Percentiles rank a stretch among this genome's conserved stretches.
phyloP scores from a whole-genome alignment of 2,113 vertebrate genomes.

The Apeltes quadracus region DNA sequence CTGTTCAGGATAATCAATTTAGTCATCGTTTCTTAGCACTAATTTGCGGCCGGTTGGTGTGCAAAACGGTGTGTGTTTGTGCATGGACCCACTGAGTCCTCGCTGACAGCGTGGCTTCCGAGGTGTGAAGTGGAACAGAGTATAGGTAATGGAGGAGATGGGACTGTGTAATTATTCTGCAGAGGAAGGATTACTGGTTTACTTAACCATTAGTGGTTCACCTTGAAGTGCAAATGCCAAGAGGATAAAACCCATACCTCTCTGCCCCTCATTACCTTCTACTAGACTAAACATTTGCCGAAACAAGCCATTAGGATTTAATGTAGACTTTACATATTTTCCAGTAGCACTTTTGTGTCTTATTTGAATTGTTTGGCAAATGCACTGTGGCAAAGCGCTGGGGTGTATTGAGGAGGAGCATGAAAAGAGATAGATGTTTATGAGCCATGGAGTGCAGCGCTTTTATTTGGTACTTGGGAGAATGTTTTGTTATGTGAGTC shows the following conservation, averaged over 20 bases:
- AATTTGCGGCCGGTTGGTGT: constrained; percentile 32
- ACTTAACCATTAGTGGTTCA: constrained; percentile 71
- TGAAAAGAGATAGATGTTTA: constrained; percentile 45
- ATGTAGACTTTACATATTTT: constrained; percentile 57
- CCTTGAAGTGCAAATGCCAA: constrained; percentile 74
- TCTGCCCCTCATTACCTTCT: constrained; percentile 62
- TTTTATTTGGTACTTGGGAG: constrained; percentile 1
- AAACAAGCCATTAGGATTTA: constrained; percentile 38
- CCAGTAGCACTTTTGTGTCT: constrained; percentile 44
- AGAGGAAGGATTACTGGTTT: constrained; percentile 69
- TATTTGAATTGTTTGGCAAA: constrained; percentile 56
- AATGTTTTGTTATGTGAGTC: constrained; percentile 43
- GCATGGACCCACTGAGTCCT: constrained; percentile 23
- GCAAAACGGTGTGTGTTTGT: constrained; percentile 12
- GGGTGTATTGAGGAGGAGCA: constrained; percentile 27
- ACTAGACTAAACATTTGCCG: constrained; percentile 38
- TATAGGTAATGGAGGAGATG: constrained; percentile 74
- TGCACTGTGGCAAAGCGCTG: constrained; percentile 45
- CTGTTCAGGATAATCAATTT: constrained; percentile 60
- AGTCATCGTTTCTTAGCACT: constrained; percentile 36
- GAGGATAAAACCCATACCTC: constrained; percentile 58
- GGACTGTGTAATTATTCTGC: constrained; percentile 73
- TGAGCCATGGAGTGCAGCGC: constrained; percentile 1
- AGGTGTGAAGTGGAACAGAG: constrained; percentile 79
- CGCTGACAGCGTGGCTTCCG: constrained; percentile 49